A percentile compares a stretch with the other conserved stretches of the same genome.
Evolutionary conservation across 2,888 invertebrate genomes (phyloP).

Genomic region (Melipona beecheii): DNA sequence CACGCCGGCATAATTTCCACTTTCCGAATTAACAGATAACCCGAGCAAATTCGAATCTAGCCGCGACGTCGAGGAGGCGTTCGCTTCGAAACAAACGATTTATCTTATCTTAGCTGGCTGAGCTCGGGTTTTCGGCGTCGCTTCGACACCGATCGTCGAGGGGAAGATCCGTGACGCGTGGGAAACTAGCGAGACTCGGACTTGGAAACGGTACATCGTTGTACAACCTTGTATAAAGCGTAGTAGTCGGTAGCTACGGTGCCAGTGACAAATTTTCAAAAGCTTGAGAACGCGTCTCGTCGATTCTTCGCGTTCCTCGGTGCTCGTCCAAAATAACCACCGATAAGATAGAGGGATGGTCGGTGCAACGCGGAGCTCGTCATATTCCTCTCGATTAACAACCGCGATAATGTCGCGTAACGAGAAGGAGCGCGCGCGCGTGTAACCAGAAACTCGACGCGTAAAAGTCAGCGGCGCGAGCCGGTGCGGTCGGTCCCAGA

Average conservation of each 20-base stretch:
- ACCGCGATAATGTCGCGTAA: conserved; percentile 50
- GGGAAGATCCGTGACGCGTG: conserved; percentile 14
- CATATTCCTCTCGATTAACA: conserved; percentile 55
- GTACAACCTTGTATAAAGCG: background rate
- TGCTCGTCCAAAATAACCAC: background rate
- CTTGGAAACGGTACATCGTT: background rate
- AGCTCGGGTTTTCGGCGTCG: conserved; percentile 69
- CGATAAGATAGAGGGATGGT: conserved; percentile 24
- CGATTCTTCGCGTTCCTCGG: conserved; percentile 1
- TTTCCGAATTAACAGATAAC: conserved; percentile 40
- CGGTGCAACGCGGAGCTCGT: conserved; percentile 29
- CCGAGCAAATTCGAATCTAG: conserved; percentile 40
- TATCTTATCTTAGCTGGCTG: conserved; percentile 80
- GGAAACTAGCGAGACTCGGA: background rate
- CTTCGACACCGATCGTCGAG: conserved; percentile 25
- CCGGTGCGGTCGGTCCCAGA: background rate
- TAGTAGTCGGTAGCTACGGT: conserved; percentile 34
- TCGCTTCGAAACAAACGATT: conserved; percentile 81
- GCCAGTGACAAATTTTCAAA: conserved; percentile 22
- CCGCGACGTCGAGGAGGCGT: conserved; percentile 44
- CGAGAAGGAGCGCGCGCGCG: conserved; percentile 33
- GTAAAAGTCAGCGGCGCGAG: background rate
- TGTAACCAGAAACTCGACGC: conserved; percentile 39
- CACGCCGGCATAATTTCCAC: conserved; percentile 21
- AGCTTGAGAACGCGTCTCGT: background rate